phyloP scores from a whole-genome alignment of 2,113 vertebrate species.

The Macquaria ambigua region DNA sequence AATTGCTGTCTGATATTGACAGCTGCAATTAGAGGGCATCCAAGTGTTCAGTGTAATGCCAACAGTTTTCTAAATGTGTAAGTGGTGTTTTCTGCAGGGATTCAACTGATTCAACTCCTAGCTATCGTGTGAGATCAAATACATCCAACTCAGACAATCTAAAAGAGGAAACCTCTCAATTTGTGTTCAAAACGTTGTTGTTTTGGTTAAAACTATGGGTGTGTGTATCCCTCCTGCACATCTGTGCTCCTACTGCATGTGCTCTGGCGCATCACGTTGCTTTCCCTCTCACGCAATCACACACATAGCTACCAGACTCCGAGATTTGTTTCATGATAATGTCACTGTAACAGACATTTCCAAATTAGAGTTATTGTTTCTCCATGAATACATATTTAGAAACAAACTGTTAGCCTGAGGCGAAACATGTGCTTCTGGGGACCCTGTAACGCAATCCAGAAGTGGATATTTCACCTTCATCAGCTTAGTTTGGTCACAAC shows the following conservation, averaged over 20 bases:
- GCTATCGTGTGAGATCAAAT: not conserved
- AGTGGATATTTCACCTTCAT: conserved; percentile 34
- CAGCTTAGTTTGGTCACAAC: not conserved
- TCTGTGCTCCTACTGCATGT: not conserved
- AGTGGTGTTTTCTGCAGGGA: conserved; percentile 13
- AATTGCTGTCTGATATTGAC: conserved; percentile 64
- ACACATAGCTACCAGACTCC: not conserved
- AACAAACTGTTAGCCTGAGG: not conserved
- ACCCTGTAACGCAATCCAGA: not conserved
- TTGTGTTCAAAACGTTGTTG: not conserved
- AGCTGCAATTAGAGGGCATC: conserved; percentile 56
- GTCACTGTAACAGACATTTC: not conserved
- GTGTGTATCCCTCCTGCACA: not conserved
- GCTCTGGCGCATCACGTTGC: not conserved
- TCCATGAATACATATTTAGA: conserved; percentile 7
- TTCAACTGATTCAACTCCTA: not conserved
- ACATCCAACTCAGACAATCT: not conserved
- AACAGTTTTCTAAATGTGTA: conserved; percentile 8
- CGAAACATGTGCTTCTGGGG: not conserved
- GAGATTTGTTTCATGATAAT: conserved; percentile 4
- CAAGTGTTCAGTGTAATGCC: conserved; percentile 26
- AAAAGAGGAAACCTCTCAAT: not conserved
- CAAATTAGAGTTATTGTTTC: not conserved
- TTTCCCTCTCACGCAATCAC: not conserved
- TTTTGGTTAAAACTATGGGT: not conserved